Evolutionary conservation across 2,888 invertebrate species (phyloP), one percentile per base, ranked within the genome.

Genomic region (Eupithecia pulchellata): DNA sequence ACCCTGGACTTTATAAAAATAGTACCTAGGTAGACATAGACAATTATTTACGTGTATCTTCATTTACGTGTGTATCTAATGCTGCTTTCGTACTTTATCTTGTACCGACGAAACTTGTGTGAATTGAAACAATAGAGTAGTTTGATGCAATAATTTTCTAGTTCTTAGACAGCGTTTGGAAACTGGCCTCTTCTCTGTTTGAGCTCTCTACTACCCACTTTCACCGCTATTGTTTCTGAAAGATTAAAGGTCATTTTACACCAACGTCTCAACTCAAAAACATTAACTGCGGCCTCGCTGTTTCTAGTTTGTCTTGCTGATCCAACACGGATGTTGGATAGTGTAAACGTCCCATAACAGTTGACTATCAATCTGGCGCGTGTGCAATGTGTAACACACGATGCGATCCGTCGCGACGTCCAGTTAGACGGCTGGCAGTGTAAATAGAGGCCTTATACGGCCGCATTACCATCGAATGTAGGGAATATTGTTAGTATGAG

Each of bases 401-500:
- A 68, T 68, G 64, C 64, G 71, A 67, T 72, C 34, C 62, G 52
- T 63, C 62, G 69, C 64, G 69, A 64, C 70, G 75, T 72, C 69
- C 61, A 68, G 73, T 66, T 65, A 71, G 72, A 72, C 68, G 68
- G 66, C 62, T 36, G 32, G 39, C 74, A 69, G 79, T 75, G 75
- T 72, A 75, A 77, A 77, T 75, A 66, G 72, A 66, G 67, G 63
- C 74, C 74, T 63, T 74, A 52, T 76, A 78, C 30, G 72, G 74
- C 67, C 65, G 47, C 73, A 75, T 75, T 78, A 77, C 69, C 74
- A 78, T 77, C 73, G 64, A 64, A 73, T 78, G 80, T 76, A 81
- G 82, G 82, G 78, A 78, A 82, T 83, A 81, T 81, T 81, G 83
- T 84, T 80, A 80, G 78, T 76, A 79, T 83, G 82, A 84, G 82